Evolutionary conservation across 2,797 vertebrate genomes (phyloP).

Genomic region (Cyprinella venusta): DNA sequence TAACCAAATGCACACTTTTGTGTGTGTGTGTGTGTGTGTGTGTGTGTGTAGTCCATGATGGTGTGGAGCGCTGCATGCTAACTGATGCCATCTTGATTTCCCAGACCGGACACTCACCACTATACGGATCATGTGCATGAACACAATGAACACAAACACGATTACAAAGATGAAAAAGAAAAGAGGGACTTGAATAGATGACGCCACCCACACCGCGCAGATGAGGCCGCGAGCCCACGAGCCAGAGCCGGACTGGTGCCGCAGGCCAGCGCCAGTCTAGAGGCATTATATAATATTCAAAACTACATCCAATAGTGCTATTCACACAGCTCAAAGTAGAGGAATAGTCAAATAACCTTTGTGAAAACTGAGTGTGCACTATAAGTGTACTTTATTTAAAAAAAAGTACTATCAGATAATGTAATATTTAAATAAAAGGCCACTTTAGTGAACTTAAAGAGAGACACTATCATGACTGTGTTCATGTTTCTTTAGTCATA

Average conservation of each 20-base stretch:
- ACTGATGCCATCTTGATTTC: slow-evolving; percentile 43
- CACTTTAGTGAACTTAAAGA: background rate
- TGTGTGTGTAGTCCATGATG: background rate
- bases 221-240: background rate
- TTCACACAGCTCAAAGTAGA: background rate
- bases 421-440: background rate
- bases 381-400: background rate
- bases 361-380: background rate
- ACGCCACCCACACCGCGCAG: slow-evolving; percentile 40
- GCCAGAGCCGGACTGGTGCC: slow-evolving; percentile 7
- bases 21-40: slow-evolving; percentile 4
- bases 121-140: background rate
- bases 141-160: slow-evolving; percentile 23
- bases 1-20: background rate
- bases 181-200: slow-evolving; percentile 28
- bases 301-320: background rate
- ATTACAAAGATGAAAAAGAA: slow-evolving; percentile 52
- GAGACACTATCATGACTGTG: background rate
- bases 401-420: background rate
- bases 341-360: background rate
- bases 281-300: background rate
- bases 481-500: background rate
- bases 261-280: slow-evolving; percentile 1
- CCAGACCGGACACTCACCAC: background rate
- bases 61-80: background rate